These are phyloP conservation scores for Muscina levida DNA, from an alignment of 2,888 invertebrate species.

Conservation along the genomic window DNA sequence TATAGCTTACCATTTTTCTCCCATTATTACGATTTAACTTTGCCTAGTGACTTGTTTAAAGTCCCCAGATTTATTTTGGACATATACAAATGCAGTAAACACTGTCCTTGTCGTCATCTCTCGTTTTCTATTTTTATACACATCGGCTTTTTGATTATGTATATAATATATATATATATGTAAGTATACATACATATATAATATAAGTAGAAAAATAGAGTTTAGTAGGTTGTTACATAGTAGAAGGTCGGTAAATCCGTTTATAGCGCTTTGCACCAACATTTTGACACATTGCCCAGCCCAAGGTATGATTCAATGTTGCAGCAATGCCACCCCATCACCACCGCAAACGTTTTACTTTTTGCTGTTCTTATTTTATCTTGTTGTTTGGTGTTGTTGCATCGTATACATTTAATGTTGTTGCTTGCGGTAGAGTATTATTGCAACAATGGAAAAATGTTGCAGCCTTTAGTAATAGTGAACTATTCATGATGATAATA, in stretches of 20 bases:
- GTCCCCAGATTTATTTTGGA: not conserved
- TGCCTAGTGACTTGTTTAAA: too few species aligned
- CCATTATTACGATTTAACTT: too few species aligned
- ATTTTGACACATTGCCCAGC: not conserved
- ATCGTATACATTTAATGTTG: constrained; percentile 68
- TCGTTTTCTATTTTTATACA: constrained; percentile 43
- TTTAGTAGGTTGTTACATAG: constrained; percentile 51
- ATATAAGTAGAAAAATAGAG: constrained; percentile 30
- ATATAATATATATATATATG: not conserved
- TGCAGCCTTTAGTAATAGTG: constrained; percentile 56
- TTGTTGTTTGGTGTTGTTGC: constrained; percentile 41
- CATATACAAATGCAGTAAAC: constrained; percentile 39
- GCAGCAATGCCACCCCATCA: constrained; percentile 5
- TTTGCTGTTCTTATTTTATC: constrained; percentile 30
- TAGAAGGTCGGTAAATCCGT: constrained; percentile 41
- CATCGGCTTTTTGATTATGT: constrained; percentile 44
- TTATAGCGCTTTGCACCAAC: constrained; percentile 25
- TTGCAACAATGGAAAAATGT: constrained; percentile 39
- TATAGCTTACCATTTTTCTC: too few species aligned
- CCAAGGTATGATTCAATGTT: constrained; percentile 21
- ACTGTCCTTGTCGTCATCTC: constrained; percentile 28
- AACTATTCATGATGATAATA: constrained; percentile 43
- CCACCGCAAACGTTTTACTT: constrained; percentile 12
- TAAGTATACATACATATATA: not conserved
- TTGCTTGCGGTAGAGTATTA: constrained; percentile 39